Conservation (phyloP, 2,113 vertebrate species). For the Trichechus manatus region DNA sequence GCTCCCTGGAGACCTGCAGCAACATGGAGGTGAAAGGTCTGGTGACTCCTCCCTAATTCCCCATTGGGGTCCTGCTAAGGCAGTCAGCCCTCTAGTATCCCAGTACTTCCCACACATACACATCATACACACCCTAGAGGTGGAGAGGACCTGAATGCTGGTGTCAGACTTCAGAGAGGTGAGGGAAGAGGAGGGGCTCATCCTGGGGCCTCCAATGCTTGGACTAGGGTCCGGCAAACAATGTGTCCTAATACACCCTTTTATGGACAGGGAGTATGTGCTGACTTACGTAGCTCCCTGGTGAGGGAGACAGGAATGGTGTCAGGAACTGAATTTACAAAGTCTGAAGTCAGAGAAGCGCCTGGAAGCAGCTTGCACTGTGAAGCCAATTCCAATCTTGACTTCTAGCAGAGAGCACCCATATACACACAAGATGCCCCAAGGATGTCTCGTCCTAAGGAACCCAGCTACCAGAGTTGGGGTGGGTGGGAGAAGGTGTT, state of each 20-base stretch:
- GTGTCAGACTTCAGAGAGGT: background rate
- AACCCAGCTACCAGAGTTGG: background rate
- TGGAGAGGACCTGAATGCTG: background rate
- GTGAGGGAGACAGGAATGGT: background rate
- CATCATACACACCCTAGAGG: background rate
- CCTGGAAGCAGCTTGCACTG: background rate
- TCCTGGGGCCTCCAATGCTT: background rate
- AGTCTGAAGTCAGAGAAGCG: background rate
- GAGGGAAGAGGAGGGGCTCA: background rate
- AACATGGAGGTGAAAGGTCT: background rate
- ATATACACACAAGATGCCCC: background rate
- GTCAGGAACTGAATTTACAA: background rate
- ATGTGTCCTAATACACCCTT: background rate
- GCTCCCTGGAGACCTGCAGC: background rate
- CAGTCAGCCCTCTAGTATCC: no score
- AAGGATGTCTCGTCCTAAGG: background rate
- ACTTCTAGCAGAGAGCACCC: background rate
- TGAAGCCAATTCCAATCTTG: background rate
- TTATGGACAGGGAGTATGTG: background rate
- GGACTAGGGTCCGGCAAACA: background rate
- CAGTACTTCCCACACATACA: no score
- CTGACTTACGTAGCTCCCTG: background rate
- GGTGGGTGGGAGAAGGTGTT: no score
- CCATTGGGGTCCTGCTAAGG: background rate
- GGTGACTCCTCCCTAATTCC: background rate